Conservation (phyloP, 2,888 invertebrate species). For the Netelia inedita region DNA sequence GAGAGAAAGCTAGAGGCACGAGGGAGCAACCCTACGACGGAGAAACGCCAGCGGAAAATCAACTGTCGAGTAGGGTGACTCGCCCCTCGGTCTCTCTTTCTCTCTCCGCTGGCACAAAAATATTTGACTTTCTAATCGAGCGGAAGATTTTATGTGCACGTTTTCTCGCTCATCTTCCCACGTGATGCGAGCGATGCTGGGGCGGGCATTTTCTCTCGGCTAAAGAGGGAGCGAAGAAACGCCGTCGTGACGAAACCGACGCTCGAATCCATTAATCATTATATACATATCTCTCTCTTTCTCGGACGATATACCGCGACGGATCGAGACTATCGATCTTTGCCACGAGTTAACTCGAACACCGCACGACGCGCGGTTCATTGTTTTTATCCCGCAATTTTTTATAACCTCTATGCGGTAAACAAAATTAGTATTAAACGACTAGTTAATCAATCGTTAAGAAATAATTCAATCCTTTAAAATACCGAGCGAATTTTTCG, state of each 20-base stretch:
- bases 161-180: conserved; percentile 57
- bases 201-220: conserved; percentile 28
- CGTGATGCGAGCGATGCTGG: conserved; percentile 32
- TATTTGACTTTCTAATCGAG: conserved; percentile 73
- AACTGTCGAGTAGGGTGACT: conserved; percentile 58
- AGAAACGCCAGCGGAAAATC: conserved; percentile 44
- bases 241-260: conserved; percentile 36
- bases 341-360: conserved; percentile 33
- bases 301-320: conserved; percentile 5
- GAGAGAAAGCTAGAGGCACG: conserved; percentile 19
- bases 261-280: conserved; percentile 71
- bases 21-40: conserved; percentile 20
- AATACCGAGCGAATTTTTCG: not conserved
- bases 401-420: not conserved
- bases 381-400: not conserved
- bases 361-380: not conserved
- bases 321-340: conserved; percentile 59
- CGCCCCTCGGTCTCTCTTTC: not conserved
- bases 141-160: conserved; percentile 58
- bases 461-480: not conserved
- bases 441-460: not conserved
- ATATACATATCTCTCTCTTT: conserved; percentile 13
- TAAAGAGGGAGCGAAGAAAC: conserved; percentile 16
- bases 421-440: not conserved
- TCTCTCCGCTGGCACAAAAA: conserved; percentile 59